These are phyloP conservation scores for Trachymyrmex cornetzi DNA, from an alignment of 1,140 invertebrate genomes.

Conservation along the genomic window DNA sequence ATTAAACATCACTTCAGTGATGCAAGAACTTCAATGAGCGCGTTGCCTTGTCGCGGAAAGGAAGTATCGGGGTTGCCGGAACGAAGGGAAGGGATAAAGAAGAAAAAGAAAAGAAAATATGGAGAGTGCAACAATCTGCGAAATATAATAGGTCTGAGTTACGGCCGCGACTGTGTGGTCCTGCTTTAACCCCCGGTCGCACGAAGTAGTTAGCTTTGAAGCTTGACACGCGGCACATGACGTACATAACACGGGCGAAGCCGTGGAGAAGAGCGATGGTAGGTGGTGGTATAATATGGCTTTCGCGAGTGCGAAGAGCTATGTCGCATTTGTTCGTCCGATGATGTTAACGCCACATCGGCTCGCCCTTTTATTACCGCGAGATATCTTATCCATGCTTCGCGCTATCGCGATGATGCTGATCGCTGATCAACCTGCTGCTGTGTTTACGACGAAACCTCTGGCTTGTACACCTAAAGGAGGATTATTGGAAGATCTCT, in stretches of 20 bases:
- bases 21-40: not conserved
- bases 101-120: not conserved
- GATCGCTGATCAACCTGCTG: slow-evolving; percentile 34
- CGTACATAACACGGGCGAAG: slow-evolving; percentile 7
- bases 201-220: slow-evolving; percentile 57
- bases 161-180: slow-evolving; percentile 67
- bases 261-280: not conserved
- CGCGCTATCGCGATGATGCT: slow-evolving; percentile 45
- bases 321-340: slow-evolving; percentile 35
- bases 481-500: slow-evolving; percentile 20
- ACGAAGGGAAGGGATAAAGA: not conserved
- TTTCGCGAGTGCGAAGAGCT: slow-evolving; percentile 3
- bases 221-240: slow-evolving; percentile 10
- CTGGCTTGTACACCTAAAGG: not conserved
- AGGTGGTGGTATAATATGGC: slow-evolving; percentile 28
- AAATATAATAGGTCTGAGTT: slow-evolving; percentile 73
- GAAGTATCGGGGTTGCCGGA: slow-evolving; percentile 13
- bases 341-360: slow-evolving; percentile 36
- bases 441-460: slow-evolving; percentile 32
- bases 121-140: slow-evolving; percentile 58
- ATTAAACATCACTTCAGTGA: not conserved
- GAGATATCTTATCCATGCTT: slow-evolving; percentile 32
- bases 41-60: not conserved
- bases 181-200: slow-evolving; percentile 45
- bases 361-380: slow-evolving; percentile 37